A percentile compares a stretch with the other conserved stretches of the same genome.
These are phyloP conservation scores for Corythaixoides concolor DNA, from an alignment of 2,113 vertebrate genomes.

Conservation along the genomic window DNA sequence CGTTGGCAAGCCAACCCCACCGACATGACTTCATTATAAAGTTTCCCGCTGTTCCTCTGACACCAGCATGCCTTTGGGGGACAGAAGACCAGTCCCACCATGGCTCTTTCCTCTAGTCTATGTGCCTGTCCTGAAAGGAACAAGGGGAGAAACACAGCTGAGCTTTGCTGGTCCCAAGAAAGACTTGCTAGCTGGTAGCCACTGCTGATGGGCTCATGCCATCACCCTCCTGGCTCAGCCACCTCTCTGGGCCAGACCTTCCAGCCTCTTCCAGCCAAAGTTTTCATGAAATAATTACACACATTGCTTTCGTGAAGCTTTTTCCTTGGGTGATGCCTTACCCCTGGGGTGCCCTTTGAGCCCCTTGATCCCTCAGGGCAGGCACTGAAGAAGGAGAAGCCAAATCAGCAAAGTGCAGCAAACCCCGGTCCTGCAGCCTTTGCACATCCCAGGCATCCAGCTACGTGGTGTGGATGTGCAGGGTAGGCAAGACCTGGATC, in stretches of 20 bases:
- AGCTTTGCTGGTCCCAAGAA: not conserved
- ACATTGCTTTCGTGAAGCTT: not conserved
- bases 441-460: not conserved
- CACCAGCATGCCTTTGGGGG: not conserved
- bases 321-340: not conserved
- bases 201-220: not conserved
- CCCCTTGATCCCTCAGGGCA: conserved; percentile 8
- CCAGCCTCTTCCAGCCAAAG: not conserved
- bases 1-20: not conserved
- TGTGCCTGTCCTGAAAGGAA: conserved; percentile 17
- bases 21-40: conserved; percentile 32
- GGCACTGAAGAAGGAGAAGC: not conserved
- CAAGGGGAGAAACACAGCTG: not conserved
- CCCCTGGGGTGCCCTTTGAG: not conserved
- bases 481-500: not conserved
- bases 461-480: not conserved
- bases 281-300: not conserved
- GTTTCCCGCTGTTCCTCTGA: conserved; percentile 28
- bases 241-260: not conserved
- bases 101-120: not conserved
- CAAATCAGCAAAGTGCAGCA: not conserved
- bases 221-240: not conserved
- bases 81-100: not conserved
- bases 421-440: not conserved
- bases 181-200: not conserved